These are phyloP conservation scores for Drosophila picticornis DNA, from an alignment of 2,888 invertebrate species.

Conservation along the genomic window DNA sequence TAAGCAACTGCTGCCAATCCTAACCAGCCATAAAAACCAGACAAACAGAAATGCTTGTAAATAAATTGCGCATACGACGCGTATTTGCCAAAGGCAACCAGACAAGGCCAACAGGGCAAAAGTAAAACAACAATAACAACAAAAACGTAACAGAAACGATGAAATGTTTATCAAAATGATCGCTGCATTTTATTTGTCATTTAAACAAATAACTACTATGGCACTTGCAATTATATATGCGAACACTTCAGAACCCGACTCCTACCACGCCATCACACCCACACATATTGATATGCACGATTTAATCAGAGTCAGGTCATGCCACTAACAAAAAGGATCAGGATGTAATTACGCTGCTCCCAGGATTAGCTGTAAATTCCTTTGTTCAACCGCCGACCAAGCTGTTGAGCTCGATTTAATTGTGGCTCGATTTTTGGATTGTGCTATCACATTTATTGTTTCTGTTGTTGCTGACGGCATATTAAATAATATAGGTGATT, in stretches of 20 bases:
- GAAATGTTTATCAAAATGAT: constrained; percentile 70
- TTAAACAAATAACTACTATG: constrained; percentile 61
- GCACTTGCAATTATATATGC: constrained; percentile 61
- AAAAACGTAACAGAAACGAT: constrained; percentile 21
- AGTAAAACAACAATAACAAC: constrained; percentile 9
- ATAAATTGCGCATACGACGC: constrained; percentile 73
- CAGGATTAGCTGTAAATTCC: constrained; percentile 63
- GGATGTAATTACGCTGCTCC: constrained; percentile 70
- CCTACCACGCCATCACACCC: background rate
- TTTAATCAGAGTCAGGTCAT: constrained; percentile 54
- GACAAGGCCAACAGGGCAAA: constrained; percentile 32
- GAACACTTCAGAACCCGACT: background rate
- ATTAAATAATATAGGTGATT: constrained; percentile 54
- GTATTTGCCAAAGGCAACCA: constrained; percentile 56
- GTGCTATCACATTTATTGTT: constrained; percentile 42
- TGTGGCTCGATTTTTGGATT: constrained; percentile 59
- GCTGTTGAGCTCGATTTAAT: constrained; percentile 68
- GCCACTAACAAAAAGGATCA: constrained; percentile 33
- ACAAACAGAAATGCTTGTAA: constrained; percentile 53
- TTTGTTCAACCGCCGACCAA: constrained; percentile 40
- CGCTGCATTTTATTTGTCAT: constrained; percentile 65
- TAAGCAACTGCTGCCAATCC: constrained; percentile 54
- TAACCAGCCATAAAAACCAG: constrained; percentile 53
- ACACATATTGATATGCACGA: constrained; percentile 42
- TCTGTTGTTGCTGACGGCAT: constrained; percentile 19